Conservation (phyloP, 2,888 invertebrate genomes). For the Ariolimax columbianus region DNA sequence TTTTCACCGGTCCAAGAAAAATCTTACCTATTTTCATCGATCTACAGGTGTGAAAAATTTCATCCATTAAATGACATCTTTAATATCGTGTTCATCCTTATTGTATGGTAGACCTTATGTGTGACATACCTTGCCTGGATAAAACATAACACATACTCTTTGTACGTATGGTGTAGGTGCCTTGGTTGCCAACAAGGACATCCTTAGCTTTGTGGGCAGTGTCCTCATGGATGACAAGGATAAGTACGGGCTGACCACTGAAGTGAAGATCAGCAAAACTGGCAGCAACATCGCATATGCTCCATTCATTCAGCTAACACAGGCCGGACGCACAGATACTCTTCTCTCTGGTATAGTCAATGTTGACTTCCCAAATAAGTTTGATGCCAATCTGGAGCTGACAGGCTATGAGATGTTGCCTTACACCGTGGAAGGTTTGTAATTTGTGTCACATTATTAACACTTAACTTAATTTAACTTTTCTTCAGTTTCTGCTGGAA, state of each 20-base stretch:
- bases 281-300: slow-evolving; percentile 20
- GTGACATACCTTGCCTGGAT: too few species aligned
- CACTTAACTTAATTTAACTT: too few species aligned
- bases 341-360: slow-evolving; percentile 36
- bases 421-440: slow-evolving; percentile 19
- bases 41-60: too few species aligned
- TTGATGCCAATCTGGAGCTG: slow-evolving; percentile 31
- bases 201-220: slow-evolving; percentile 62
- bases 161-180: slow-evolving; percentile 55
- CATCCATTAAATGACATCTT: too few species aligned
- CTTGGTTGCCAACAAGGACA: slow-evolving; percentile 54
- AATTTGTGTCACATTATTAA: not conserved
- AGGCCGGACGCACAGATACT: not conserved
- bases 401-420: not conserved
- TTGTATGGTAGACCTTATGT: too few species aligned
- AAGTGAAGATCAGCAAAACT: slow-evolving; percentile 55
- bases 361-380: slow-evolving; percentile 1
- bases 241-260: slow-evolving; percentile 64
- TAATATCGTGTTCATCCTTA: too few species aligned
- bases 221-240: slow-evolving; percentile 63
- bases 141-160: too few species aligned
- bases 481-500: too few species aligned
- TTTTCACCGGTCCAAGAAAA: too few species aligned
- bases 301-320: slow-evolving; percentile 37
- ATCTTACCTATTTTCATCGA: too few species aligned